Percentiles rank a stretch among this genome's conserved stretches.
phyloP scores from a whole-genome alignment of 2,797 vertebrate species.

The Potorous gilbertii region DNA sequence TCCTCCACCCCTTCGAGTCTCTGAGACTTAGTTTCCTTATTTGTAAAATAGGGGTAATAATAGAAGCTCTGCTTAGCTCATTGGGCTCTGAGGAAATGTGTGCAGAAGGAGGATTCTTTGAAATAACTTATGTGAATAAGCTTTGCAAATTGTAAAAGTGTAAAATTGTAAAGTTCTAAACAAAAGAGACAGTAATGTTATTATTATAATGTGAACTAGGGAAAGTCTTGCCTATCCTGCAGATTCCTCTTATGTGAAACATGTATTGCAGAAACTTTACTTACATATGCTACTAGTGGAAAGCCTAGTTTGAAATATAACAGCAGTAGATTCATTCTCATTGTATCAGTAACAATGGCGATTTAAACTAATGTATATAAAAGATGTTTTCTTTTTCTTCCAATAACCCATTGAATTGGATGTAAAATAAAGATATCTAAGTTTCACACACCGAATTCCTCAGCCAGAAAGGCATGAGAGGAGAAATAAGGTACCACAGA shows the following conservation, averaged over 20 bases:
- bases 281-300: conserved; percentile 3
- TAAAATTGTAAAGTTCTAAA: not conserved
- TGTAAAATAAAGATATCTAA: conserved; percentile 33
- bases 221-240: conserved; percentile 1
- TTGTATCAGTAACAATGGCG: not conserved
- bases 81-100: not conserved
- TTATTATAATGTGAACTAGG: conserved; percentile 23
- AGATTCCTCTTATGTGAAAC: not conserved
- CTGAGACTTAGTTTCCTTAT: not conserved
- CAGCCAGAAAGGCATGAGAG: conserved; percentile 43
- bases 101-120: not conserved
- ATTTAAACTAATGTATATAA: conserved; percentile 8
- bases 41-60: not conserved
- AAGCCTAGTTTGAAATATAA: conserved; percentile 32
- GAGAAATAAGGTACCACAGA: conserved; percentile 56
- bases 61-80: not conserved
- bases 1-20: not conserved
- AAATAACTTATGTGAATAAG: not conserved
- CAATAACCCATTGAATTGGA: conserved; percentile 47
- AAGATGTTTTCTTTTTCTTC: not conserved
- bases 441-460: conserved; percentile 47
- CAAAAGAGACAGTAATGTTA: not conserved
- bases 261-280: conserved; percentile 4
- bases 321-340: conserved; percentile 14
- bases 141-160: not conserved